A percentile compares a stretch with the other conserved stretches of the same genome.
phyloP scores from a whole-genome alignment of 2,113 vertebrate species.

The Kobus ellipsiprymnus region DNA sequence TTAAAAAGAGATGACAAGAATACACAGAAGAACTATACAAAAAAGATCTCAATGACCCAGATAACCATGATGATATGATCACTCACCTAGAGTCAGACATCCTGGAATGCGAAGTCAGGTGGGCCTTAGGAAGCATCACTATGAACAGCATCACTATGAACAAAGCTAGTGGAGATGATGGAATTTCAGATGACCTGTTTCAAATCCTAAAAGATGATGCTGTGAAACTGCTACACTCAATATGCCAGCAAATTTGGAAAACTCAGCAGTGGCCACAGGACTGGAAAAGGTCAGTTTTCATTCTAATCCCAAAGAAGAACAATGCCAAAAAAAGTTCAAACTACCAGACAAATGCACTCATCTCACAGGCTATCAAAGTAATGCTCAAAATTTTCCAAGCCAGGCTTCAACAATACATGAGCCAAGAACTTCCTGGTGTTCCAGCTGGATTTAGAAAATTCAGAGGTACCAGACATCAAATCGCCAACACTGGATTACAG shows the following conservation, averaged over 20 bases:
- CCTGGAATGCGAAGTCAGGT: not conserved
- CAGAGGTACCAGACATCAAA: not conserved
- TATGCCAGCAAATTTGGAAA: not conserved
- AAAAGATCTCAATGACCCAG: not conserved
- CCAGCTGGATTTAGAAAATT: not conserved
- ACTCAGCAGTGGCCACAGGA: not conserved
- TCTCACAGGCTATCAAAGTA: not conserved
- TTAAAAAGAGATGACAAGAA: not conserved
- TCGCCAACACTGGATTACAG: not conserved
- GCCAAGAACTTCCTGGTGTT: not conserved
- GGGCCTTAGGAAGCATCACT: not conserved
- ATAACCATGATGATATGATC: not conserved
- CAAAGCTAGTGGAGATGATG: not conserved
- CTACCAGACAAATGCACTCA: not conserved
- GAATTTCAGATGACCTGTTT: not conserved
- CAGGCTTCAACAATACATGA: not conserved
- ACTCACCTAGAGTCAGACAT: not conserved
- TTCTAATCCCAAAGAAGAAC: not conserved
- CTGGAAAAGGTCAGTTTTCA: not conserved
- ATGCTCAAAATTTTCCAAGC: not conserved
- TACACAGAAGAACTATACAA: not conserved
- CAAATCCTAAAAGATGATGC: not conserved
- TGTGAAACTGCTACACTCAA: not conserved
- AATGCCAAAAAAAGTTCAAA: not conserved
- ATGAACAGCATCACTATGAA: not conserved